Base-by-base conservation (phyloP, 2,888 invertebrate species). In the Acrocyrtus sp. region DNA sequence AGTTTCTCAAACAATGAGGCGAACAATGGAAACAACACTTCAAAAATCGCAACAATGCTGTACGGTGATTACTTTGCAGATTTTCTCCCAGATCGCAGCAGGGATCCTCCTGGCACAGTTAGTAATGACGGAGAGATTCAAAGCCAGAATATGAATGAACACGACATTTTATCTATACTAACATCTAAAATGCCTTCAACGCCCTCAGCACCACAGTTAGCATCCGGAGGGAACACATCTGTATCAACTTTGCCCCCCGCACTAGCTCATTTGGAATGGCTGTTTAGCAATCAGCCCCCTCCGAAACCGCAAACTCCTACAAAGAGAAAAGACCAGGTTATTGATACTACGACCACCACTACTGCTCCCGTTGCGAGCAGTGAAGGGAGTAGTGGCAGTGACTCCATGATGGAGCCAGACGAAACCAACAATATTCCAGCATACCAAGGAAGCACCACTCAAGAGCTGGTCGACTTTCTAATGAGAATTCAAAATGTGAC, bases 201-300 rank as follows among this genome's bases (percentile, higher is more conserved):
- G 19, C 12, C 65, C 6, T 5, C 48, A 29, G n/a, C 29, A 15
- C 26, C 12, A 34, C 26, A 12, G 3, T n/a, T 57, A 8, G 19
- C 57, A 22, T 19, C 2, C 12, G 1, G 56, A 51, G 15, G 24
- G 1, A 48, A 63, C 6, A 6, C 17, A 27, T 21, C 51, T 29
- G 34, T 19, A 15, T 27, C 61, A 19, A 34, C 66, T 21, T 15
- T 80, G 5, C 79, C 80, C 5, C 76, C 78, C 17, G 72, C 77
- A 21, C 48, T 81, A 17, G 62, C 78, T 22, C 81, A 80, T 63
- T 65, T 81, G 15, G 74, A 76, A 47, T 81, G 81, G 81, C 77
- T 81, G 27, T 77, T 81, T 22, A 76, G 79, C 21, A 77, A 79
- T 65, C 68, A 81, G 26, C 75, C 78, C n/a, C 78, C 79, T 27